phyloP scores from a whole-genome alignment of 2,888 invertebrate genomes.

The Coenonympha glycerion region DNA sequence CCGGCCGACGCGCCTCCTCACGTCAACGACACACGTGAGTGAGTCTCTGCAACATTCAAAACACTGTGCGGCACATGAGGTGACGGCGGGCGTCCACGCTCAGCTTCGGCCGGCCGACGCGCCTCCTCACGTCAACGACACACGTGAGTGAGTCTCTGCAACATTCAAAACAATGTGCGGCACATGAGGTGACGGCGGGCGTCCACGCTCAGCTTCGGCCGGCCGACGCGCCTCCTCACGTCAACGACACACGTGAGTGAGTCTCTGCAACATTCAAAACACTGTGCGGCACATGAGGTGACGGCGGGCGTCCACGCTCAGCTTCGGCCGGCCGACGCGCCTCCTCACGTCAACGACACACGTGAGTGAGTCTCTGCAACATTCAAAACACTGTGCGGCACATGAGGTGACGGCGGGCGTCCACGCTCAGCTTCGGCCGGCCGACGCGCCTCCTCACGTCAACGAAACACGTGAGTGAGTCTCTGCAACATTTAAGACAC shows the following conservation, averaged over 20 bases:
- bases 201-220: conserved; percentile 61
- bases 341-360: conserved; percentile 62
- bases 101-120: conserved; percentile 68
- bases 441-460: conserved; percentile 59
- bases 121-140: conserved; percentile 61
- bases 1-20: conserved; percentile 65
- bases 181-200: too few species aligned
- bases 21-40: conserved; percentile 67
- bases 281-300: conserved; percentile 35
- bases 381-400: conserved; percentile 25
- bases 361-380: conserved; percentile 43
- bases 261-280: conserved; percentile 1
- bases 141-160: conserved; percentile 48
- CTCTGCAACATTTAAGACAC: too few species aligned
- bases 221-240: conserved; percentile 60
- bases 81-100: conserved; percentile 51
- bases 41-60: conserved; percentile 9
- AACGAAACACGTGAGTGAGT: conserved; percentile 66
- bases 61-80: conserved; percentile 37
- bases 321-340: conserved; percentile 66
- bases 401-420: conserved; percentile 50
- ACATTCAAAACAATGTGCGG: too few species aligned
- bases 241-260: conserved; percentile 67
- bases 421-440: conserved; percentile 61
- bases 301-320: conserved; percentile 54